Evolutionary conservation across 2,113 vertebrate genomes (phyloP).

Genomic region (Cardinalis cardinalis): DNA sequence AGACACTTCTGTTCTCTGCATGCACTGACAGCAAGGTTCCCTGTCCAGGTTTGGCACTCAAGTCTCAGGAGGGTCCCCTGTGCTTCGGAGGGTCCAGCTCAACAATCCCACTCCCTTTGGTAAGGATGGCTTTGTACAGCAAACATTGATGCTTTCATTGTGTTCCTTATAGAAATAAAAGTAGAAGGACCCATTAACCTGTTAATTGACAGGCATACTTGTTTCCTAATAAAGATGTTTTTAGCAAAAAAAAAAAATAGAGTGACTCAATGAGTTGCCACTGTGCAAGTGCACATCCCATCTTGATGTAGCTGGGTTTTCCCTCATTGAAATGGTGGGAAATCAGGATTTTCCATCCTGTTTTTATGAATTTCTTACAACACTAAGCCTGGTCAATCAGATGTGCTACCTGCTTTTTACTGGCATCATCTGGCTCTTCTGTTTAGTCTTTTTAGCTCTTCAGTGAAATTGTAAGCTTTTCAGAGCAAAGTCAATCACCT

Average conservation of each 20-base stretch:
- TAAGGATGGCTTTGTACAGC: constrained; percentile 46
- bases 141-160: fast-evolving
- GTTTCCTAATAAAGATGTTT: not conserved
- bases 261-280: not conserved
- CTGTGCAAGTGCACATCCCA: not conserved
- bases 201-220: not conserved
- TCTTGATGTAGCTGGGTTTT: not conserved
- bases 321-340: not conserved
- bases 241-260: not conserved
- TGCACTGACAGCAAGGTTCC: not conserved
- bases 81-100: constrained; percentile 79
- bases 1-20: not conserved
- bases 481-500: not conserved
- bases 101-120: constrained; percentile 87
- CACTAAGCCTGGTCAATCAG: not conserved
- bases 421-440: not conserved
- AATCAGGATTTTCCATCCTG: not conserved
- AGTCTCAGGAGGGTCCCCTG: constrained; percentile 82
- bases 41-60: constrained; percentile 84
- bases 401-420: not conserved
- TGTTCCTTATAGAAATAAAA: fast-evolving
- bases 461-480: not conserved
- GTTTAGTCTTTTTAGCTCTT: not conserved
- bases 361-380: not conserved
- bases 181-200: not conserved